Conservation (phyloP, 2,113 vertebrate species). For the Archocentrus centrarchus region DNA sequence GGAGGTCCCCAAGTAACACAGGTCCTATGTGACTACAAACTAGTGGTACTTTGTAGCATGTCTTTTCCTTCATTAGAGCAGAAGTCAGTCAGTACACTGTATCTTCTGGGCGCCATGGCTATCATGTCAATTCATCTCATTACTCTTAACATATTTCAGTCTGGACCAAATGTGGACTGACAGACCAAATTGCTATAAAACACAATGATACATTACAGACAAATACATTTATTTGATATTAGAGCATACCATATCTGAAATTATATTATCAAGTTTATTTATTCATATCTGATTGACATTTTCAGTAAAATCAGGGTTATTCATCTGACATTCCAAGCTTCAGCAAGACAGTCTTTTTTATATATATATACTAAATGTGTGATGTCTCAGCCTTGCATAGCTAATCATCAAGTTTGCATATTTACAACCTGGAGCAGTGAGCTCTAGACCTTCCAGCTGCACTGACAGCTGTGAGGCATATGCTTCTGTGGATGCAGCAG, state of each 20-base stretch:
- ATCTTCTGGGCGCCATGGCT: neutral
- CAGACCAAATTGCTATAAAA: too few species aligned
- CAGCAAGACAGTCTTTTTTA: neutral
- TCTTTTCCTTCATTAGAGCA: neutral
- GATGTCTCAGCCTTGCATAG: neutral
- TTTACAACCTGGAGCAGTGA: conserved; percentile 32
- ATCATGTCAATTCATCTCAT: neutral
- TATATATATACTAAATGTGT: neutral
- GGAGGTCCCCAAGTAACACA: neutral
- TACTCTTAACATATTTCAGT: neutral
- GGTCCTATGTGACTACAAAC: neutral
- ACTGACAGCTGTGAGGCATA: conserved; percentile 57
- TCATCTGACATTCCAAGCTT: neutral
- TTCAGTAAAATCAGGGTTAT: neutral
- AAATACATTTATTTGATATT: too few species aligned
- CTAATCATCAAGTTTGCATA: conserved; percentile 34
- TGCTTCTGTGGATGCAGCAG: conserved; percentile 31
- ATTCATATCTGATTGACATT: neutral
- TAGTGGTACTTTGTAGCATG: too few species aligned
- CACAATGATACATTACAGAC: too few species aligned
- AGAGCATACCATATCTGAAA: neutral
- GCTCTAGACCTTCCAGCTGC: conserved; percentile 29
- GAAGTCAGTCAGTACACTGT: neutral
- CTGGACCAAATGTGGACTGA: neutral
- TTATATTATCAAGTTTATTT: neutral